These are phyloP conservation scores for Neofelis nebulosa DNA, from an alignment of 2,113 vertebrate species.

Conservation along the genomic window DNA sequence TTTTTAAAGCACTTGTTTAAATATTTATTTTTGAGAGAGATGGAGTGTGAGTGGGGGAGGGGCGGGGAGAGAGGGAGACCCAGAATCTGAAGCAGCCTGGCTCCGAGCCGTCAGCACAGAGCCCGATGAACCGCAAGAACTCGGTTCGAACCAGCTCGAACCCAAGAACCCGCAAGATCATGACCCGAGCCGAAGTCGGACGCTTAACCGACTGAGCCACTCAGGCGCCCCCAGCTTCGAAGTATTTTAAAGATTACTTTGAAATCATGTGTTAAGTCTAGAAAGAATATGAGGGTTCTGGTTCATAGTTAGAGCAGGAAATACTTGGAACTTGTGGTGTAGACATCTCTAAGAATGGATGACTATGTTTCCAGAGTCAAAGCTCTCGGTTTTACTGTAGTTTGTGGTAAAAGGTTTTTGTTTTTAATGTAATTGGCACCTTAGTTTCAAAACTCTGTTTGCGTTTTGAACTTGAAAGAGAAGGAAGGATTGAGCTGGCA, in stretches of 20 bases:
- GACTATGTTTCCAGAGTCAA: neutral
- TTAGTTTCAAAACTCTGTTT: neutral
- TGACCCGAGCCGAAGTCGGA: too few relatives aligned
- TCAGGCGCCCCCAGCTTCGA: neutral
- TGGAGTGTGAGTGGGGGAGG: too few relatives aligned
- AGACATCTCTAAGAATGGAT: neutral
- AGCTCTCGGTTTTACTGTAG: neutral
- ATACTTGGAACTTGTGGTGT: neutral
- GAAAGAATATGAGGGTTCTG: neutral
- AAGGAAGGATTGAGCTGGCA: neutral
- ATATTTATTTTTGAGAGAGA: too few relatives aligned
- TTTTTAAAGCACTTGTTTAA: too few relatives aligned
- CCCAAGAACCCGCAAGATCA: too few relatives aligned
- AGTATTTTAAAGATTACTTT: constrained; percentile 36
- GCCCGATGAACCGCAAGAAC: too few relatives aligned
- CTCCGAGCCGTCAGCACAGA: too few relatives aligned
- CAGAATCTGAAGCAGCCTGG: too few relatives aligned
- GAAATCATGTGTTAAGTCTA: constrained; percentile 20
- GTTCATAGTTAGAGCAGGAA: neutral
- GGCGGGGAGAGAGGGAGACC: too few relatives aligned
- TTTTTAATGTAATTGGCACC: neutral
- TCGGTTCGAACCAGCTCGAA: too few relatives aligned
- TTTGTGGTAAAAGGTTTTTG: neutral
- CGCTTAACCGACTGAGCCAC: too few relatives aligned
- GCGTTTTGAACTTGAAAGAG: neutral